These are phyloP conservation scores for Otus sunia DNA, from an alignment of 2,113 vertebrate species.

Conservation along the genomic window DNA sequence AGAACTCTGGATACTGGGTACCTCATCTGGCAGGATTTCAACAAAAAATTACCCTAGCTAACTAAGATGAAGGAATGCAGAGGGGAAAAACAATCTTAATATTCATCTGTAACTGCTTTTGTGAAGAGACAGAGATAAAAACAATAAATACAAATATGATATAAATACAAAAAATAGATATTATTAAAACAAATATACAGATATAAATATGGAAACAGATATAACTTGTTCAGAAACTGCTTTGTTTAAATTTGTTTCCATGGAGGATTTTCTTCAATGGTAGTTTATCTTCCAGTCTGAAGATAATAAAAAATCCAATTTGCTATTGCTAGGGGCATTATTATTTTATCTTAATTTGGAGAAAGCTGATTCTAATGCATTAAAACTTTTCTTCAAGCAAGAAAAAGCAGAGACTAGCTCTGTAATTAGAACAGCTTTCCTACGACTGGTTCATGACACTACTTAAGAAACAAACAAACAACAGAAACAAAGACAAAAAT, in stretches of 20 bases:
- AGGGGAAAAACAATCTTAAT: neutral
- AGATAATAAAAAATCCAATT: slow-evolving; percentile 9
- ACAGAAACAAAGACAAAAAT: neutral
- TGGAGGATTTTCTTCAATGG: neutral
- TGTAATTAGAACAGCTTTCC: neutral
- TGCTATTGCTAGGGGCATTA: neutral
- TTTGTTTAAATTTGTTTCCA: neutral
- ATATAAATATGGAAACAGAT: neutral
- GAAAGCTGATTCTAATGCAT: neutral
- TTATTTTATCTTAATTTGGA: slow-evolving; percentile 46
- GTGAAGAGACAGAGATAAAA: neutral
- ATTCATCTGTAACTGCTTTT: neutral
- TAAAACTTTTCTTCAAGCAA: neutral
- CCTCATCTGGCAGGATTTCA: neutral
- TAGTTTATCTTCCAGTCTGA: slow-evolving; percentile 5
- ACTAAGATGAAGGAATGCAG: neutral
- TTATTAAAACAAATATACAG: neutral
- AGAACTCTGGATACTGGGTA: neutral
- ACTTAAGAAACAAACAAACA: neutral
- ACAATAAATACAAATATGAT: neutral
- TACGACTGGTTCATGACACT: neutral
- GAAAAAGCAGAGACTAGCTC: neutral
- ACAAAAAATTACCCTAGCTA: neutral
- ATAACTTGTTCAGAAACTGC: neutral
- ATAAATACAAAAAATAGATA: neutral